These are phyloP conservation scores for Phyllotreta cruciferae DNA, from an alignment of 2,888 invertebrate species.

Conservation along the genomic window DNA sequence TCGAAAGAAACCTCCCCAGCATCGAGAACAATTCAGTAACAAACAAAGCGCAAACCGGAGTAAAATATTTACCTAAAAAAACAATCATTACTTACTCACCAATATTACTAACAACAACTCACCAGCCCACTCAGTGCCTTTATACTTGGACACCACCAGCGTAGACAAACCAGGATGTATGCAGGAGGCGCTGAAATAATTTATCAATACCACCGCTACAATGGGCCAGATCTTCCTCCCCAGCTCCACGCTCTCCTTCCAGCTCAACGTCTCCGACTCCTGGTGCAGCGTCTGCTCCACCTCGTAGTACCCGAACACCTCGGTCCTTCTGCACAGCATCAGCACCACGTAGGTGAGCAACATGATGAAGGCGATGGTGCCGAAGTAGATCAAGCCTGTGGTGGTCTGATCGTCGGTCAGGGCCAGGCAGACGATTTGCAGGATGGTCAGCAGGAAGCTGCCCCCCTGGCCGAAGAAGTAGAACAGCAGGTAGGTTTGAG, in stretches of 20 bases:
- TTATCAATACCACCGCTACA: neutral
- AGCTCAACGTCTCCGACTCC: neutral
- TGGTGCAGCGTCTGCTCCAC: neutral
- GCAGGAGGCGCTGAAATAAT: neutral
- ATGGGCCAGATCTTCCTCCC: conserved; percentile 1
- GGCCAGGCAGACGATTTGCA: conserved; percentile 8
- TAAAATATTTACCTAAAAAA: conserved; percentile 13
- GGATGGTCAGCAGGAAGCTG: neutral
- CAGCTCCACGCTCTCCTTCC: neutral
- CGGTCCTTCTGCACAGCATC: neutral
- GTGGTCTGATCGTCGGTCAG: neutral
- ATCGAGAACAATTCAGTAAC: neutral
- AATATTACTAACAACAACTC: neutral
- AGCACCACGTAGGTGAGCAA: neutral
- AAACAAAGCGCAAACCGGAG: neutral
- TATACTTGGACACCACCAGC: conserved; percentile 3
- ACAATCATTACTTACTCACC: neutral
- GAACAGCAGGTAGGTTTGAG: conserved; percentile 4
- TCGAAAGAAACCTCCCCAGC: neutral
- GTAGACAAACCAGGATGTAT: neutral
- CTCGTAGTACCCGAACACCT: conserved; percentile 3
- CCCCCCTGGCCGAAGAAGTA: conserved; percentile 12
- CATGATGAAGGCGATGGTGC: neutral
- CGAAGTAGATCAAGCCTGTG: conserved; percentile 7
- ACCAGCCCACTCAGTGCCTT: neutral